Base-by-base conservation (phyloP, 2,797 vertebrate genomes). In the Artibeus lituratus region DNA sequence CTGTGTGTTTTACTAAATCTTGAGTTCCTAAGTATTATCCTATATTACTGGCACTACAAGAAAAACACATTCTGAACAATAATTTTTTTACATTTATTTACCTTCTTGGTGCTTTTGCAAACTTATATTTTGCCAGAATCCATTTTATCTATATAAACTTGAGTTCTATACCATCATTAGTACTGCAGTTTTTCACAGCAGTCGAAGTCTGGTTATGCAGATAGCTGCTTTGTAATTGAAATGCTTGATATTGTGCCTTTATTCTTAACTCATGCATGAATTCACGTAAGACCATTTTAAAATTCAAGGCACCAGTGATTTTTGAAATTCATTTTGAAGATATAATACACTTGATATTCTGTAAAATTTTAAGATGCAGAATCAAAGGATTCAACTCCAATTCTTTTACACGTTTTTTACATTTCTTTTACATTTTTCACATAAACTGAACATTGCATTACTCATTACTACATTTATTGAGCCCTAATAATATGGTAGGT, bases 261-360 rank as follows among this genome's bases (percentile, higher is more conserved):
- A 0, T 88, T 97, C 73, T 94, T 90, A 80, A 97, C 72, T 98
- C 92, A 78, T 96, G 87, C 70, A 97, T 96, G 55, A 97, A 94
- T 86, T 96, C 80, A 84, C 84, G 86, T 22, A 96, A 93, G 90
- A 87, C 49, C 2, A 24, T 21, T 96, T 96, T 93, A 88, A 92
- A 94, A 90, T 77, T 80, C 42, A 94, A 87, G 84, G 24, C 39
- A 4, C 24, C 22, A 74, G 16, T 94, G 73, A 69, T 44, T 95
- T 97, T 91, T 96, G 49, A 94, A 74, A 39, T 65, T 39, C 22
- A 47, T 92, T 90, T 89, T 96, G 49, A n/a, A 93, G 80, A 83
- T 73, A 96, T 74, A 96, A 70, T 67, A 5, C 16, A 81, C 2
- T 4, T 2, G 95, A 35, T 90, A 81, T 42, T 84, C 62, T 92